Evolutionary conservation across 2,797 vertebrate genomes (phyloP), one percentile per base, ranked within the genome.

Genomic region (Periparus ater): DNA sequence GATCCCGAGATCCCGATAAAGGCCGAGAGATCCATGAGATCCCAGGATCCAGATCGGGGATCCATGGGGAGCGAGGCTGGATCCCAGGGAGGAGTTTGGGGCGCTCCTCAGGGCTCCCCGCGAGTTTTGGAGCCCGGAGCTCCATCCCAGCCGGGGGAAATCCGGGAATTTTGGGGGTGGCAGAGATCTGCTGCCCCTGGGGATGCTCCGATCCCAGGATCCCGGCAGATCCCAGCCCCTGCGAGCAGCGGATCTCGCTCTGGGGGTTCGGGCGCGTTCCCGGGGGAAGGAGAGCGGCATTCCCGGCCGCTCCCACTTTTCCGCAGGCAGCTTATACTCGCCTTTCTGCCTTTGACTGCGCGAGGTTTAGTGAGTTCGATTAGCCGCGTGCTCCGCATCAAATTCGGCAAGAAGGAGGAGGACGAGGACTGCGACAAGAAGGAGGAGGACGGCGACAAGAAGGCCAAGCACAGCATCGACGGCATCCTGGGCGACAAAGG

Each of bases 401-500:
- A 99, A 97, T 99, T 99, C 98, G 99, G 99, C 98, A 99, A 99
- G 98, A 99, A 99, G 96, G 99, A 99, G 98, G 99, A 99, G 89
- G 99, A 99, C 54, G 99, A 99, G 30, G 99, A 99, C 58, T 98
- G 98, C 51, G 99, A 99, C 97, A 99, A 99, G 98, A 99, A 99
- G 96, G 99, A 99, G 94, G 99, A 99, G 78, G 99, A 99, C 27
- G 98, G 99, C 45, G 99, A 99, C 97, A 99, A 99, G 98, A 99
- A 99, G 97, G 99, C 99, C 97, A 99, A 99, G 96, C 99, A 99
- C 98, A 99, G 99, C 98, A 99, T 99, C 94, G 99, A 99, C 42
- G 99, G 99, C 96, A 99, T 99, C 97, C 98, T 99, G 97, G 99
- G 99, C 92, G 99, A 99, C 98, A 99, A 99, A 99, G 99, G 99